Evolutionary conservation across 1,140 invertebrate species (phyloP), one percentile per base, ranked within the genome.

Genomic region (Homalodisca vitripennis): DNA sequence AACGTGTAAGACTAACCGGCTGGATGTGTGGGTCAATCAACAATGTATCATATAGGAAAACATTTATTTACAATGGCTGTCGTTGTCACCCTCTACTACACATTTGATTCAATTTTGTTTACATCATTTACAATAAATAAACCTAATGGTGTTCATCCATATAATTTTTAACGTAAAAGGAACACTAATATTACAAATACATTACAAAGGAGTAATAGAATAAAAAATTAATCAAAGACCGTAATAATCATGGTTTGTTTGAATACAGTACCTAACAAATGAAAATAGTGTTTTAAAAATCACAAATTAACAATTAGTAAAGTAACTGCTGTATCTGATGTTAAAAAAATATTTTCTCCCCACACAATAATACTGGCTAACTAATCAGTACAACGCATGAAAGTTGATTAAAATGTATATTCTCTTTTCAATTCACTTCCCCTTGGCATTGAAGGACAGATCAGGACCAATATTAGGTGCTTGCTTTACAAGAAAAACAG

Each of bases 101-200:
- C 55, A 60, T 60, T 53, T 60, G 55, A 60, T 60, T 27, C 2
- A 60, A 60, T 30, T 60, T 60, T 60, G 55, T 60, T 26, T 60
- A 51, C 27, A 30, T 27, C 26, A 27, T 27, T 60, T 41, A 27
- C 14, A 26, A 27, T 13, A 30, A 60, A 60, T 60, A 27, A 60
- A 60, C 29, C 55, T 60, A 60, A 6, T 60, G 55, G 55, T 26
- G 27, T 60, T 26, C 24, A 24, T 12, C 24, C 10, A n/a, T 60
- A 53, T 22, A 13, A 30, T 27, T 26, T 60, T 60, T 27, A 60
- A 22, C 29, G 55, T 60, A 26, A 60, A 60, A 60, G 55, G 55
- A 60, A 60, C 55, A 60, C 26, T 10, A 6, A 10, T 41, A 41
- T 41, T 6, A 10, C 34, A 6, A 41, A 41, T 17, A 10, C 6